Evolutionary conservation across 2,113 vertebrate genomes (phyloP).

Genomic region (Platysteira castanea): DNA sequence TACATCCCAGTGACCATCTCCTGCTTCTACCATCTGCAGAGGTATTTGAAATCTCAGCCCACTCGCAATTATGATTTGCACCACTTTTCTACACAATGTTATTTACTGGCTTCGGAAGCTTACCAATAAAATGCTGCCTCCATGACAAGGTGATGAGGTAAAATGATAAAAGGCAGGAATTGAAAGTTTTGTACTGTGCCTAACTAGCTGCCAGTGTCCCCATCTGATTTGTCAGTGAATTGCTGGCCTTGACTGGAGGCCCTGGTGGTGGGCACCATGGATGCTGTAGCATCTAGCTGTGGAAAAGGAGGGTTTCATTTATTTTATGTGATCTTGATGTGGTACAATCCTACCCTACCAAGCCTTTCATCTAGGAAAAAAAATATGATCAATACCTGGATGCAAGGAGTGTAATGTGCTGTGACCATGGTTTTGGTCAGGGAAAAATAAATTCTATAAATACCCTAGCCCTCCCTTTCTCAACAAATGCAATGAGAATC

Average conservation of each 20-base stretch:
- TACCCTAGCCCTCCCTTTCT: not conserved
- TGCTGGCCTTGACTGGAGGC: not conserved
- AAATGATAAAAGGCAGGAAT: not conserved
- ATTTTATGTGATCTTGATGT: not conserved
- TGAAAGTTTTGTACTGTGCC: not conserved
- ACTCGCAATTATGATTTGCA: not conserved
- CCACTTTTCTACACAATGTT: not conserved
- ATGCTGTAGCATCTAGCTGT: not conserved
- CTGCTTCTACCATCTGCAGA: not conserved
- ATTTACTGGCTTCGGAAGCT: not conserved
- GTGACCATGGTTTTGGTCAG: not conserved
- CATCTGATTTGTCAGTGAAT: not conserved
- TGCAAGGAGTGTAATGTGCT: not conserved
- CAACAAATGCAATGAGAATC: not conserved
- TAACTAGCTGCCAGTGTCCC: not conserved
- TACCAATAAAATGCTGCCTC: not conserved
- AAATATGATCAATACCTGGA: not conserved
- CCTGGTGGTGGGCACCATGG: rapidly evolving
- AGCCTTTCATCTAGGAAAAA: not conserved
- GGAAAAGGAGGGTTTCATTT: not conserved
- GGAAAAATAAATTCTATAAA: not conserved
- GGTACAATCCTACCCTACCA: not conserved
- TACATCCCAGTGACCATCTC: not conserved
- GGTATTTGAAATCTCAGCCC: not conserved
- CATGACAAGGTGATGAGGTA: not conserved